These are phyloP conservation scores for Priapulus caudatus DNA, from an alignment of 2,888 invertebrate genomes.

Conservation along the genomic window DNA sequence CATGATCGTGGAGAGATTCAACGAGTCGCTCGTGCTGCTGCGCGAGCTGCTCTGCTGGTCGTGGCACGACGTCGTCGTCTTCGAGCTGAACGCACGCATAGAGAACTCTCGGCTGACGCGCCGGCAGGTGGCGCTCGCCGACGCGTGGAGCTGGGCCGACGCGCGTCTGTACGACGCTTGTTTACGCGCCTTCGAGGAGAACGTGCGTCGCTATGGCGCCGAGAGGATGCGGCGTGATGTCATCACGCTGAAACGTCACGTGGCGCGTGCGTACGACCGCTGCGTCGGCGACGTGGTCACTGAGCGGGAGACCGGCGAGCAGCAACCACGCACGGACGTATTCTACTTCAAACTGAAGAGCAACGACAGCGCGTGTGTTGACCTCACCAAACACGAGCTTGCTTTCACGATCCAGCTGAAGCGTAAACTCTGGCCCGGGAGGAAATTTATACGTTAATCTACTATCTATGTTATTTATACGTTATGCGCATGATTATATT, in stretches of 20 bases:
- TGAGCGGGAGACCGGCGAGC: neutral
- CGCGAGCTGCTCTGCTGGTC: neutral
- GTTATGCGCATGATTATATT: too few species aligned
- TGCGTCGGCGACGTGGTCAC: slow-evolving; percentile 2
- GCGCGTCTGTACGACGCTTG: neutral
- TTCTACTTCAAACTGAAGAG: neutral
- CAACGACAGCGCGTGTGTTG: neutral
- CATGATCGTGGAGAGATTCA: neutral
- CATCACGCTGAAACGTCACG: neutral
- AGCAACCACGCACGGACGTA: neutral
- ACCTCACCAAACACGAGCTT: neutral
- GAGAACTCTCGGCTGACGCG: neutral
- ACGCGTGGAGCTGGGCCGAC: neutral
- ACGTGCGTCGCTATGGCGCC: neutral
- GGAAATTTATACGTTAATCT: neutral
- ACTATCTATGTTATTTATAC: too few species aligned
- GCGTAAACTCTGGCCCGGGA: neutral
- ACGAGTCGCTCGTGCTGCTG: neutral
- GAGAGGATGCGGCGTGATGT: neutral
- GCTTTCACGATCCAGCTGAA: neutral
- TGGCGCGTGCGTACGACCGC: neutral
- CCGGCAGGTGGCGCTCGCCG: neutral
- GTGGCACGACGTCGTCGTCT: neutral
- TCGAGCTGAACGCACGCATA: neutral
- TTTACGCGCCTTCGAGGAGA: neutral